Percentiles rank a stretch among this genome's conserved stretches.
phyloP scores from a whole-genome alignment of 2,113 vertebrate species.

The Montifringilla adamsi region DNA sequence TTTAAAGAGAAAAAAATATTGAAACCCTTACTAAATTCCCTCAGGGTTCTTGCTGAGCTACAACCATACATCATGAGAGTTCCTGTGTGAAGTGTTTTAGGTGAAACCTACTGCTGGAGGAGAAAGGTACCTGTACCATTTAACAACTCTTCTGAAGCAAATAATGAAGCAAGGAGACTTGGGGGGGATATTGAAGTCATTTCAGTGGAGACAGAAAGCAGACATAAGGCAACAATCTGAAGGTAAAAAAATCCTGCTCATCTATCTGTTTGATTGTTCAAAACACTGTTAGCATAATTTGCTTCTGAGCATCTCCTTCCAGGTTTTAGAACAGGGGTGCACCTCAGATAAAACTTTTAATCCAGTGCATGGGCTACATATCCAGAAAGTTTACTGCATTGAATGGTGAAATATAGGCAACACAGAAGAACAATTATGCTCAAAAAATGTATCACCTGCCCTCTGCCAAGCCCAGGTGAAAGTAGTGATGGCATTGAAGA shows the following conservation, averaged over 20 bases:
- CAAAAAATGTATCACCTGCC: not conserved
- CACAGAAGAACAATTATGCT: not conserved
- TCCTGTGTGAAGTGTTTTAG: not conserved
- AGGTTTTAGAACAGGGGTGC: not conserved
- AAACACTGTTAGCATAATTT: not conserved
- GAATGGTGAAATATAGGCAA: not conserved
- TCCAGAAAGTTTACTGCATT: not conserved
- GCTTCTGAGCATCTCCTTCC: not conserved
- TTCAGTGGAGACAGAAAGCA: not conserved
- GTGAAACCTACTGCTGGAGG: not conserved
- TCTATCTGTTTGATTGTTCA: not conserved
- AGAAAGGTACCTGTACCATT: not conserved
- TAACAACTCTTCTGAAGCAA: not conserved
- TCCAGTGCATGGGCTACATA: not conserved
- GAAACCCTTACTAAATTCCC: not conserved
- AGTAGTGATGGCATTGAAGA: not conserved
- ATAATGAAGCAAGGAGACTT: not conserved
- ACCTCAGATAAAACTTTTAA: not conserved
- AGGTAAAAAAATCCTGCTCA: not conserved
- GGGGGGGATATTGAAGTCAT: fast-evolving
- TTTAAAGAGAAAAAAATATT: not conserved
- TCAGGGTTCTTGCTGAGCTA: not conserved
- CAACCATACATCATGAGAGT: not conserved
- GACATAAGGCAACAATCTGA: not conserved
- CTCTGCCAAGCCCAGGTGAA: not conserved